Evolutionary conservation across 1,140 invertebrate genomes (phyloP).

Genomic region (Doryteuthis pealeii): DNA sequence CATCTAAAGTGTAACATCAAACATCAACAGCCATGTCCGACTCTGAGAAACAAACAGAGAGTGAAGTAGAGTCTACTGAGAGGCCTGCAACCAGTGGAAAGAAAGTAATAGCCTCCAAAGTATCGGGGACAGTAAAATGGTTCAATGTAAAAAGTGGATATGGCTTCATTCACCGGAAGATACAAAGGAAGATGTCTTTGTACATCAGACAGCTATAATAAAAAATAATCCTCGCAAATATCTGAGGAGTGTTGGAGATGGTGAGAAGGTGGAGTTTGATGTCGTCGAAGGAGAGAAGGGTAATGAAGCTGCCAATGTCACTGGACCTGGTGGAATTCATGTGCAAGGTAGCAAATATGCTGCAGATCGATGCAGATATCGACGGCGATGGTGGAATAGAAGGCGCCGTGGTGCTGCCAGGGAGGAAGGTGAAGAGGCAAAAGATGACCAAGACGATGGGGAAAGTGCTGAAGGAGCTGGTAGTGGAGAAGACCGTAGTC

Average conservation of each 20-base stretch:
- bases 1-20: constrained; percentile 58
- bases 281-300: constrained; percentile 99
- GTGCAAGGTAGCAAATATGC: constrained; percentile 96
- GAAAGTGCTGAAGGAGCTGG: constrained; percentile 35
- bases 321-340: constrained; percentile 87
- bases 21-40: constrained; percentile 74
- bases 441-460: constrained; percentile 14
- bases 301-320: constrained; percentile 95
- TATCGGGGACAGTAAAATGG: constrained; percentile 57
- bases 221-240: constrained; percentile 97
- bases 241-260: constrained; percentile 96
- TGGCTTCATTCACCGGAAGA: constrained; percentile 93
- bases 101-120: constrained; percentile 49
- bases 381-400: constrained; percentile 67
- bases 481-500: constrained; percentile 47
- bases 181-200: constrained; percentile 99
- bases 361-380: constrained; percentile 83
- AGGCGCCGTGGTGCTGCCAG: constrained; percentile 49
- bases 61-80: constrained; percentile 64
- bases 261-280: constrained; percentile 97
- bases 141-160: no score
- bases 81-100: constrained; percentile 66
- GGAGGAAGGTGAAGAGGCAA: constrained; percentile 1
- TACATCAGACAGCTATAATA: constrained; percentile 93
- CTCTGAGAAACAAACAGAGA: constrained; percentile 73